Evolutionary conservation across 2,797 vertebrate genomes (phyloP), one percentile per base, ranked within the genome.

Genomic region (Zenarchopterus dispar): DNA sequence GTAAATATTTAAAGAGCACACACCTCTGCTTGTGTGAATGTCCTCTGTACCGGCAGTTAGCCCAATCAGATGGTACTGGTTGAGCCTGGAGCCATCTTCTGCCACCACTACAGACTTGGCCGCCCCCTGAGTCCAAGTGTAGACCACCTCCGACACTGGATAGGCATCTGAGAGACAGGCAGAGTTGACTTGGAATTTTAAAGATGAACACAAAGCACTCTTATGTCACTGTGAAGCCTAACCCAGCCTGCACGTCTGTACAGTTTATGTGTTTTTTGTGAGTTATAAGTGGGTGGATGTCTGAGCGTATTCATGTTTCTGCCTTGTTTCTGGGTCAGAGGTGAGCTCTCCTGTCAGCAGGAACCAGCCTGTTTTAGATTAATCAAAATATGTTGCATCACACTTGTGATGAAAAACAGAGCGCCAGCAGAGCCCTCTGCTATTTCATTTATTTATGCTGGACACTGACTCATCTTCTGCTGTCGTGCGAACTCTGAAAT

Each of bases 91-190:
- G 26, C 97, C 96, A 0, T 98, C 96, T 64, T 97, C 96, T 0
- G 96, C 97, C 79, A 99, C 97, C 60, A 95, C 95, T 68, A 99
- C 97, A 0, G 97, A 97, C 0, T 91, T 94, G 52, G 93, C 88
- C 2, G 94, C 94, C 24, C 86, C 95, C 1, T 93, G 84, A 57
- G 95, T 97, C 97, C 97, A 99, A 5, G 95, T 94, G 5, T 99
- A 99, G 47, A 97, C 94, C 7, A 99, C 95, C 88, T 99, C 97
- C 0, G 96, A 98, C 56, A 97, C 94, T 0, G 97, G 97, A 80
- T 99, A 99, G 15, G 97, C 97, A 69, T 99, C 97, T 99, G 88
- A n/a, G 17, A 61, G 18, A 67, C 8, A 69, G 28, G 44, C 1
- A 22, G 42, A 51, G 28, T 47, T 17, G 10, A 41, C 15, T 46